Evolutionary conservation across 2,113 vertebrate species (phyloP), one percentile per base, ranked within the genome.

Genomic region (Platichthys flesus): DNA sequence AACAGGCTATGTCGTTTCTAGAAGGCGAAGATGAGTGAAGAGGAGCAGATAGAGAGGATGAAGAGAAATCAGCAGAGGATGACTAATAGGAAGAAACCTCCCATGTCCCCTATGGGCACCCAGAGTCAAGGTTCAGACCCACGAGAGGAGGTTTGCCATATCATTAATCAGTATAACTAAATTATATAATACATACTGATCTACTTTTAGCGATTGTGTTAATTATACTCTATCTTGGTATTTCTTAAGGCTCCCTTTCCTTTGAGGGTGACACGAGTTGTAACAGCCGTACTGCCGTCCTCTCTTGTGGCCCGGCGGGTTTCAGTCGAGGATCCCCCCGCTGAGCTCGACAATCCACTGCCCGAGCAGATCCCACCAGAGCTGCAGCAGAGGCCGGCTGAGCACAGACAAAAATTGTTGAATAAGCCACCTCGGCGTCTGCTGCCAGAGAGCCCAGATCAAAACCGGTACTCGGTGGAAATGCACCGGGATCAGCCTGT

Each of bases 271-370:
- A 94, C 93, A 0, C 80, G 90, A 2, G 92, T 95, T n/a, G 84
- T 94, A 21, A 94, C 92, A 31, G 86, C 92, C 2, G 85, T 93
- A 24, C 87, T 95, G 35, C 94, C 94, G 0, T 86, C 93, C 21
- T 87, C 93, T 15, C 90, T 94, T 13, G 82, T 93, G 74, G 94
- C 94, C 52, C 87, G 93, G 26, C 89, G 89, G 2, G 93, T 95
- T 61, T 94, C 92, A 45, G 92, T 95, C 9, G 90, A 93, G 63
- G 93, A 95, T 69, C 91, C 92, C 15, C 88, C 93, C 1, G 67
- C 88, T 18, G 93, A 94, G 75, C 84, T 93, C 14, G 67, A 84
- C 52, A 80, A 71, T 31, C 88, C 82, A 0, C 82, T 93, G 55
- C 85, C 87, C 2, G 92, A 93, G 78, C 91, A 93, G 76, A 91